phyloP scores from a whole-genome alignment of 2,888 invertebrate genomes.

The Scaeva pyrastri region DNA sequence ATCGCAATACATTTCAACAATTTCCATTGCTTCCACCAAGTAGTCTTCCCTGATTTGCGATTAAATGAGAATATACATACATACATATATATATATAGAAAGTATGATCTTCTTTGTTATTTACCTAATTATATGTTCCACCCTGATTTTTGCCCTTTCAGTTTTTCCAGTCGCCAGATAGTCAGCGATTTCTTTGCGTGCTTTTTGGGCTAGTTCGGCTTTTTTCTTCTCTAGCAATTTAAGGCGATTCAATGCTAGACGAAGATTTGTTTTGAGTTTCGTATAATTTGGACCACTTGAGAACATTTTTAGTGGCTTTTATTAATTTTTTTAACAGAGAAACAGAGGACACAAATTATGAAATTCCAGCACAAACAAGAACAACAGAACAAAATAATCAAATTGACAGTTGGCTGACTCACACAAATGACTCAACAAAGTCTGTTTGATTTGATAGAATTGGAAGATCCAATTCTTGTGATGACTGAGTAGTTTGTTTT shows the following conservation, averaged over 20 bases:
- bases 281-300: conserved; percentile 96
- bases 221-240: conserved; percentile 99
- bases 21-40: conserved; percentile 99
- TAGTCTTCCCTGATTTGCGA: conserved; percentile 97
- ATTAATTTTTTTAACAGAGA: conserved; percentile 3
- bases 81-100: neutral
- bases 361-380: conserved; percentile 53
- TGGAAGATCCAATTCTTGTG: neutral
- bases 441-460: conserved; percentile 37
- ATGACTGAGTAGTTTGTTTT: too few species aligned
- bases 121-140: conserved; percentile 97
- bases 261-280: conserved; percentile 97
- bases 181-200: conserved; percentile 97
- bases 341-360: neutral
- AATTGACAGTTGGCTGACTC: conserved; percentile 69
- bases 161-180: conserved; percentile 93
- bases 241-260: conserved; percentile 95
- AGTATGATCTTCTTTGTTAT: conserved; percentile 64
- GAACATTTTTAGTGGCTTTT: conserved; percentile 87
- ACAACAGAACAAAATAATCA: conserved; percentile 22
- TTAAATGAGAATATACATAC: neutral
- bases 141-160: conserved; percentile 97
- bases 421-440: conserved; percentile 64
- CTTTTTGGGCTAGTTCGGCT: conserved; percentile 97
- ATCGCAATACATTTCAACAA: conserved; percentile 99